Evolutionary conservation across 2,113 vertebrate genomes (phyloP).

Genomic region (Nothocercus julius): DNA sequence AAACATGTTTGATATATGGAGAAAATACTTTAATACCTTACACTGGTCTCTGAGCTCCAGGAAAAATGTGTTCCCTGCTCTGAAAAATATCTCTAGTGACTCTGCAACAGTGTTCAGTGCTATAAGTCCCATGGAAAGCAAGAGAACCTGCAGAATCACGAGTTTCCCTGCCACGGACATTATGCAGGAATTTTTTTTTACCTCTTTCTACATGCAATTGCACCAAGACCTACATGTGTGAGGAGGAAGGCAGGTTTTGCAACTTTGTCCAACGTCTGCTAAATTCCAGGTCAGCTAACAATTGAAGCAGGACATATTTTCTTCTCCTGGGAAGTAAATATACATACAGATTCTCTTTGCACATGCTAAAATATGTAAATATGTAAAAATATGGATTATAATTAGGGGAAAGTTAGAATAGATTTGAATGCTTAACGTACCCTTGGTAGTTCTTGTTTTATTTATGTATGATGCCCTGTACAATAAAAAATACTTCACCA

Average conservation of each 20-base stretch:
- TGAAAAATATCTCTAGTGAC: background rate
- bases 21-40: background rate
- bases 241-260: background rate
- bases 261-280: background rate
- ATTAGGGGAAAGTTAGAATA: slow-evolving; percentile 54
- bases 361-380: slow-evolving; percentile 60
- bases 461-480: background rate
- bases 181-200: background rate
- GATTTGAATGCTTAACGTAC: slow-evolving; percentile 54
- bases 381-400: slow-evolving; percentile 59
- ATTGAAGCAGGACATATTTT: background rate
- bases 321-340: slow-evolving; percentile 19
- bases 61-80: background rate
- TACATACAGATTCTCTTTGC: background rate
- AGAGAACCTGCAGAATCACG: background rate
- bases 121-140: background rate
- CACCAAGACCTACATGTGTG: background rate
- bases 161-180: background rate
- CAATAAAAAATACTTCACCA: background rate
- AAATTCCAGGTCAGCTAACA: slow-evolving; percentile 29
- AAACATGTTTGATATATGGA: background rate
- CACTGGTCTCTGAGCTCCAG: background rate
- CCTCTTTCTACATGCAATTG: background rate
- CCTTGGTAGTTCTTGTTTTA: slow-evolving; percentile 16
- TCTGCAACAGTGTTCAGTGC: background rate